These are phyloP conservation scores for Protosalanx chinensis DNA, from an alignment of 2,797 vertebrate species.

Conservation along the genomic window DNA sequence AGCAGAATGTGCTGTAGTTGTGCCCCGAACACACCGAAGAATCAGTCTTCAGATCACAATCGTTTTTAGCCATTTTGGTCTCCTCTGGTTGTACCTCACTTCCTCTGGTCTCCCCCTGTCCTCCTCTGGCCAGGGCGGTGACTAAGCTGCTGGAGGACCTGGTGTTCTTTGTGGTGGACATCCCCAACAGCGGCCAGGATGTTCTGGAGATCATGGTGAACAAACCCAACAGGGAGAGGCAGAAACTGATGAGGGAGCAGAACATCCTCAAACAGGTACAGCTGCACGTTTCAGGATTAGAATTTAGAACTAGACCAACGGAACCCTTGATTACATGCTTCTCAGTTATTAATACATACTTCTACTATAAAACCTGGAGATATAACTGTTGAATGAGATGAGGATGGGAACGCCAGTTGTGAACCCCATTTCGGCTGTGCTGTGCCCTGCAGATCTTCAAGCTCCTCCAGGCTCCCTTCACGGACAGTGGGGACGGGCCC, in stretches of 20 bases:
- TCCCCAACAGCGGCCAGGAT: conserved; percentile 93
- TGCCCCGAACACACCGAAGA: neutral
- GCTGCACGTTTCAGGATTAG: neutral
- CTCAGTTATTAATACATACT: too few relatives aligned
- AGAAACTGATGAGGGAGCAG: conserved; percentile 98
- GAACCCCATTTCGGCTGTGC: neutral
- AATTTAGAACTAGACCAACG: neutral
- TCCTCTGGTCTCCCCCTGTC: neutral
- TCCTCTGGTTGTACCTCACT: conserved; percentile 1
- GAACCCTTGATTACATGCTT: too few relatives aligned
- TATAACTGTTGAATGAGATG: neutral
- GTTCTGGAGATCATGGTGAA: conserved; percentile 97
- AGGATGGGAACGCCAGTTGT: neutral
- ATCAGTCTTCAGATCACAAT: neutral
- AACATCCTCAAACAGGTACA: conserved; percentile 97
- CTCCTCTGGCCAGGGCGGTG: conserved; percentile 77
- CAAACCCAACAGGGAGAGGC: conserved; percentile 94
- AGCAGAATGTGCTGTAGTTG: neutral
- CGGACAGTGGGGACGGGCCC: conserved; percentile 92
- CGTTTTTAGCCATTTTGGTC: neutral
- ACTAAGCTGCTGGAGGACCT: conserved; percentile 95
- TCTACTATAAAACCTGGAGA: too few relatives aligned
- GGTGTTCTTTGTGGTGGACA: conserved; percentile 97
- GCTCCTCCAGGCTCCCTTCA: conserved; percentile 94
- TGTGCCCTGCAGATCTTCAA: conserved; percentile 88